phyloP scores from a whole-genome alignment of 1,140 invertebrate genomes.

The Scylla paramamosain region DNA sequence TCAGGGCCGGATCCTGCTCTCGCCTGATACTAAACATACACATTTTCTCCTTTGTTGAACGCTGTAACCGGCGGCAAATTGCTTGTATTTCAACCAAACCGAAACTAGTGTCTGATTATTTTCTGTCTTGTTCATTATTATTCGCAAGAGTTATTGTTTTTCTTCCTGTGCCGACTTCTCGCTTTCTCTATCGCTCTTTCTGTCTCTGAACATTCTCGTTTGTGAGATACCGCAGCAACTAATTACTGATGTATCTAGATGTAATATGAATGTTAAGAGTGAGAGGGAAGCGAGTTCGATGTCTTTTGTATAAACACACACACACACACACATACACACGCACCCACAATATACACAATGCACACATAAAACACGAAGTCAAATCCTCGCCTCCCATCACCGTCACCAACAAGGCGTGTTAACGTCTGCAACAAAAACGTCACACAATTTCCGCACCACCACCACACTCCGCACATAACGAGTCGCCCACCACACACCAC shows the following conservation, averaged over 20 bases:
- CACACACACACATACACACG: constrained; percentile 26
- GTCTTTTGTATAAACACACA: neutral
- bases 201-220: neutral
- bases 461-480: neutral
- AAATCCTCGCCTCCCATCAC: neutral
- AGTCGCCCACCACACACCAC: neutral
- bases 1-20: constrained; percentile 16
- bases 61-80: constrained; percentile 32
- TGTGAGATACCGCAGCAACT: no score
- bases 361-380: neutral
- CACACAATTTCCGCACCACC: neutral
- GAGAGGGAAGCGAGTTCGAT: neutral
- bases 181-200: neutral
- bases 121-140: neutral
- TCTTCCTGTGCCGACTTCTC: neutral
- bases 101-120: constrained; percentile 14
- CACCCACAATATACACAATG: neutral
- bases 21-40: neutral
- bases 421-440: no score
- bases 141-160: neutral
- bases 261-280: neutral
- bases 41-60: constrained; percentile 54
- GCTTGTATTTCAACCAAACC: neutral
- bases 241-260: neutral
- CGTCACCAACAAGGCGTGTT: neutral